These are phyloP conservation scores for Dendrocincla tyrannina DNA, from an alignment of 2,797 vertebrate species.

Conservation along the genomic window DNA sequence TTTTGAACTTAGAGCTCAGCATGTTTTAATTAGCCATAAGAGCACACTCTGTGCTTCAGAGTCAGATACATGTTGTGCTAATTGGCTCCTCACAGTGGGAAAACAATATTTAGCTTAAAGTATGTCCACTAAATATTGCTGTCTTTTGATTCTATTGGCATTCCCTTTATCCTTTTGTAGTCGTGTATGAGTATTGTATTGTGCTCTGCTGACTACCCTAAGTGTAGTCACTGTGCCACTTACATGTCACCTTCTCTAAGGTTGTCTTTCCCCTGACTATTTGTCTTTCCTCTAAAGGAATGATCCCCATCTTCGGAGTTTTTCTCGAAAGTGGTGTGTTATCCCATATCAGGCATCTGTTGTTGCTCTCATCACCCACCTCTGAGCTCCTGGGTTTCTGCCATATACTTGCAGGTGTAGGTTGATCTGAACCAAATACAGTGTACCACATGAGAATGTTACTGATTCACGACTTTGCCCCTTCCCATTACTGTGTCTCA, in stretches of 20 bases:
- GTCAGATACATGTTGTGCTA: not conserved
- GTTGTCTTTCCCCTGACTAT: not conserved
- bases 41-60: not conserved
- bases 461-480: not conserved
- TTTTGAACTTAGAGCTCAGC: constrained; percentile 11
- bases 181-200: not conserved
- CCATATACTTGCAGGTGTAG: not conserved
- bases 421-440: not conserved
- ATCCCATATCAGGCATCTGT: accelerated
- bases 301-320: not conserved
- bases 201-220: not conserved
- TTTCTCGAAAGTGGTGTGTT: not conserved
- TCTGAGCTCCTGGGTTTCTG: not conserved
- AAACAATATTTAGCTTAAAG: not conserved
- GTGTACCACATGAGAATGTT: not conserved
- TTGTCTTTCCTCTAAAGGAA: not conserved
- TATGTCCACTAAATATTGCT: not conserved
- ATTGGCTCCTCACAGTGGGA: not conserved
- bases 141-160: not conserved
- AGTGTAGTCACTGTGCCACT: accelerated
- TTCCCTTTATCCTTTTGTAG: not conserved
- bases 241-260: not conserved
- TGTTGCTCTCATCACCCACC: not conserved
- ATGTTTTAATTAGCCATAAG: not conserved
- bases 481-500: not conserved